Evolutionary conservation across 2,888 invertebrate genomes (phyloP), one percentile per base, ranked within the genome.

Genomic region (Diarsia mendica): DNA sequence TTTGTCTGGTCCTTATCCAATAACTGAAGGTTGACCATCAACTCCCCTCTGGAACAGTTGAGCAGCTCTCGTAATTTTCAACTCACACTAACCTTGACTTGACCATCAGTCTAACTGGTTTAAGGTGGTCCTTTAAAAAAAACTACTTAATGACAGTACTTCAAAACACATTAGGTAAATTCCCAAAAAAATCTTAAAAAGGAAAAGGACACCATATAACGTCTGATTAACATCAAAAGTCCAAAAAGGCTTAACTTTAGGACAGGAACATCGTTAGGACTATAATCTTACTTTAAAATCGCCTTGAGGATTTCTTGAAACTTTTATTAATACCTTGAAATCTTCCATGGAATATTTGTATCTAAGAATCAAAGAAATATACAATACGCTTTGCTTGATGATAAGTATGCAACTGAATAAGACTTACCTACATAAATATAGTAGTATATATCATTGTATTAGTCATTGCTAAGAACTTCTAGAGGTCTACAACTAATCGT

Each of bases 281-380:
- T 63, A 67, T 73, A 49, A 70, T 67, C 63, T 64, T 73, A 53
- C 60, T 81, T 75, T 44, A 8, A 55, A 46, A 74, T 66, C 64
- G 61, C 23, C 79, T 44, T 28, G 55, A 67, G 75, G 61, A 23
- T 51, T 79, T 79, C 67, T 83, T 39, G 55, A 66, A 68, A 75
- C 71, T 58, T 66, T 53, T 61, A 68, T 20, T 28, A 55, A 68
- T 51, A 67, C 70, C 13, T 55, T 18, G 63, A 60, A 75, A 67
- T 72, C 48, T 63, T 79, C 66, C 75, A 69, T 75, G 79, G 71
- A 82, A 79, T 83, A 67, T 75, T 79, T 72, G 3, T 33, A 23
- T 33, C 39, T 51, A 4, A 67, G 82, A 82, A 82, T 61, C 63
- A 46, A 39, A 82, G 44, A 61, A 71, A 55, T 60, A 82, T 48